Evolutionary conservation across 2,888 invertebrate species (phyloP).

Genomic region (Ischnus inquisitorius): DNA sequence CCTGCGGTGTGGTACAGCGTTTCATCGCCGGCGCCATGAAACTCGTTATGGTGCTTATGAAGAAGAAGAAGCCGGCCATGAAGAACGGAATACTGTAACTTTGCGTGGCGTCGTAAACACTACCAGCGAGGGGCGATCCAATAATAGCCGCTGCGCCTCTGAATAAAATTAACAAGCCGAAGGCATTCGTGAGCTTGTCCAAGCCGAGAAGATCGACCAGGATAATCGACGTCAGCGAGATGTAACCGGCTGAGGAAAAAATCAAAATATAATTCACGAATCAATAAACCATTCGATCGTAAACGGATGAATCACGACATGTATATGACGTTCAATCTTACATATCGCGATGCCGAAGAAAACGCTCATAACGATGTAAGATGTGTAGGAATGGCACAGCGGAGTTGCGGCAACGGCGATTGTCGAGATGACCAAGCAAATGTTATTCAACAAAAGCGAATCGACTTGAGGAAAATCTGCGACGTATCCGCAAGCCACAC

Average conservation of each 20-base stretch:
- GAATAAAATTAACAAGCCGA: slow-evolving; percentile 97
- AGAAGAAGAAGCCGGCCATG: slow-evolving; percentile 96
- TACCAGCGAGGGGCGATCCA: slow-evolving; percentile 94
- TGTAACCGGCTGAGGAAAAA: slow-evolving; percentile 94
- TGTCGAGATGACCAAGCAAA: slow-evolving; percentile 96
- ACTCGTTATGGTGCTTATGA: slow-evolving; percentile 93
- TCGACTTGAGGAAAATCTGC: slow-evolving; percentile 97
- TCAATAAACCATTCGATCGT: not conserved
- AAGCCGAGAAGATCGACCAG: slow-evolving; percentile 98
- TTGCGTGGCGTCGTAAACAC: slow-evolving; percentile 94
- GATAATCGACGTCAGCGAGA: slow-evolving; percentile 98
- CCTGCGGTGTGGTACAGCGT: slow-evolving; percentile 85
- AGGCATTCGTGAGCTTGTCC: slow-evolving; percentile 98
- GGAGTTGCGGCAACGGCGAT: slow-evolving; percentile 94
- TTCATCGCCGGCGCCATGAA: slow-evolving; percentile 92
- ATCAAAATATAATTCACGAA: slow-evolving; percentile 21
- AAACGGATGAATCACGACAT: not conserved
- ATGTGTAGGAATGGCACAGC: slow-evolving; percentile 91
- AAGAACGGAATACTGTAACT: slow-evolving; percentile 96
- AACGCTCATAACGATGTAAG: slow-evolving; percentile 93
- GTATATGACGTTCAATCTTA: slow-evolving; percentile 86
- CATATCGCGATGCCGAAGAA: slow-evolving; percentile 97
- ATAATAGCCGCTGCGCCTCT: slow-evolving; percentile 97
- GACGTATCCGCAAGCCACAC: slow-evolving; percentile 95
- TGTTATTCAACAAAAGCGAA: slow-evolving; percentile 96